Percentiles rank a stretch among this genome's conserved stretches.
These are phyloP conservation scores for Elaphurus davidianus DNA, from an alignment of 2,113 vertebrate species.

Conservation along the genomic window DNA sequence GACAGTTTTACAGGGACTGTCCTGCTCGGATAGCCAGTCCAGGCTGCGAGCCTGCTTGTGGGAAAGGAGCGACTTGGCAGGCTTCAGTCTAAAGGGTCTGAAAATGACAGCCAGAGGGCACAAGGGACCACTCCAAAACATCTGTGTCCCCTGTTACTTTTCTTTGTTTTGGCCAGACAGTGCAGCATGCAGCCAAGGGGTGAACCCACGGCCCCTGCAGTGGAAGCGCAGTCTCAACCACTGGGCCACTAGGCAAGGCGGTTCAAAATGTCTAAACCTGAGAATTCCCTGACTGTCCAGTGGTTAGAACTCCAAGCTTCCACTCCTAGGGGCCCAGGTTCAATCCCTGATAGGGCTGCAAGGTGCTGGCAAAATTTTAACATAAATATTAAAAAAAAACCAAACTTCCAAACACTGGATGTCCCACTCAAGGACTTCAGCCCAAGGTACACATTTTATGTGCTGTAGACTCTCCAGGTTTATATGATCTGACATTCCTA, in stretches of 20 bases:
- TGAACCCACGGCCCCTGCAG: neutral
- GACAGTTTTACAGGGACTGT: conserved; percentile 65
- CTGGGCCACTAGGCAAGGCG: neutral
- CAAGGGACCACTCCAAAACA: conserved; percentile 62
- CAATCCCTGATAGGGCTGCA: neutral
- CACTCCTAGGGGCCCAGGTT: neutral
- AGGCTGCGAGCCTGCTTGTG: conserved; percentile 73
- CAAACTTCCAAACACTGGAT: neutral
- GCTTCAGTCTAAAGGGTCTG: conserved; percentile 74
- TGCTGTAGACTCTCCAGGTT: neutral
- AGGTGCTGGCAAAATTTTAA: neutral
- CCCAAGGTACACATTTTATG: neutral
- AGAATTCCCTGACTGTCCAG: neutral
- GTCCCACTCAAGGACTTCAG: conserved; percentile 55
- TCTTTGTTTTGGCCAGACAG: neutral
- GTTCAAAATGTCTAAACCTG: neutral
- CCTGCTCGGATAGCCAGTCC: conserved; percentile 46
- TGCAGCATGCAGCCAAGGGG: neutral
- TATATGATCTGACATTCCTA: neutral
- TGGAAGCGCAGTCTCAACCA: neutral
- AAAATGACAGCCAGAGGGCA: conserved; percentile 74
- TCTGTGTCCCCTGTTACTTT: neutral
- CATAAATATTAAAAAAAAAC: neutral
- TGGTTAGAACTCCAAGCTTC: neutral
- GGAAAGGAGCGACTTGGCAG: conserved; percentile 77